These are phyloP conservation scores for Oncopodura yosiiana DNA, from an alignment of 1,140 invertebrate species.

Conservation along the genomic window DNA sequence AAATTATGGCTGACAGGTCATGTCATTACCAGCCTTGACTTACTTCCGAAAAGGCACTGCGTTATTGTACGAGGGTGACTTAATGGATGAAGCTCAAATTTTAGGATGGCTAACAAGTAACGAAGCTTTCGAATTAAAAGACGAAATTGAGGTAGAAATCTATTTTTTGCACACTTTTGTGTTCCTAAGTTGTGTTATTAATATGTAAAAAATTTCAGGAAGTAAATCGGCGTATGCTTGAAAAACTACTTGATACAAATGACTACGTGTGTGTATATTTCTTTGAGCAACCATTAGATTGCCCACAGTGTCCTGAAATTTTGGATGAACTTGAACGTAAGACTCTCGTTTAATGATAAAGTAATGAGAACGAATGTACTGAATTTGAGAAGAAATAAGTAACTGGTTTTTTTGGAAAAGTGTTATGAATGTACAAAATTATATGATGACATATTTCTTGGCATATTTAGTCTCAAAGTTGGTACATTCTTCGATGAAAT, in stretches of 20 bases:
- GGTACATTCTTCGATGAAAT: no score
- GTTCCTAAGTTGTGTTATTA: neutral
- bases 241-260: slow-evolving; percentile 85
- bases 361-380: no score
- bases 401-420: neutral
- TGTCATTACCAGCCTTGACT: slow-evolving; percentile 66
- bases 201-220: neutral
- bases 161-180: neutral
- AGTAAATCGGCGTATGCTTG: slow-evolving; percentile 87
- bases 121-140: slow-evolving; percentile 90
- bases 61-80: slow-evolving; percentile 66
- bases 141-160: slow-evolving; percentile 76
- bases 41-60: slow-evolving; percentile 82
- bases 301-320: neutral
- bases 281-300: slow-evolving; percentile 53
- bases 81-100: slow-evolving; percentile 22
- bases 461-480: no score
- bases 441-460: no score
- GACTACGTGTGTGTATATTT: slow-evolving; percentile 92
- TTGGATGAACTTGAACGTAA: no score
- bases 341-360: no score
- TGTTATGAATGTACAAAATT: neutral
- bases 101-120: slow-evolving; percentile 77
- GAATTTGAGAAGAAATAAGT: no score
- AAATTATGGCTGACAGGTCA: no score